Conservation (phyloP, 2,888 invertebrate genomes). For the Ommatoiulus sabulosus region DNA sequence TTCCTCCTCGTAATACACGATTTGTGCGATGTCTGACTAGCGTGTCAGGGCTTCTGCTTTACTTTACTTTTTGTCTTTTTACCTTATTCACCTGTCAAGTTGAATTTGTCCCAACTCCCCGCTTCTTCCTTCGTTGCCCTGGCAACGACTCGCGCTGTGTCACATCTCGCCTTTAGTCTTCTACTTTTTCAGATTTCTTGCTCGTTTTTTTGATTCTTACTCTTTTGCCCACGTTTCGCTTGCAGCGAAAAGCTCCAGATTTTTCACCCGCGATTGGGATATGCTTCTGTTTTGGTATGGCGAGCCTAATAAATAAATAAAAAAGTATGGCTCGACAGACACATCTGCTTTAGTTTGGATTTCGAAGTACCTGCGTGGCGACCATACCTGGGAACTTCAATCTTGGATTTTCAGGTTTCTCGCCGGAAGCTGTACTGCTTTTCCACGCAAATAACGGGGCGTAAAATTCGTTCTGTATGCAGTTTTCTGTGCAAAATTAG, state of each 20-base stretch:
- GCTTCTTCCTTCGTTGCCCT: not conserved
- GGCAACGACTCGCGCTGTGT: not conserved
- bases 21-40: slow-evolving; percentile 25
- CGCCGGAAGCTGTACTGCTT: not conserved
- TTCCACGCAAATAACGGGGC: not conserved
- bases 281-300: not conserved
- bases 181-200: not conserved
- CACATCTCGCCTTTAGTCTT: not conserved
- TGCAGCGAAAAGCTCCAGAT: not conserved
- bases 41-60: slow-evolving; percentile 39
- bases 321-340: not conserved
- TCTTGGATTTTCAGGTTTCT: not conserved
- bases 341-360: not conserved
- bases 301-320: not conserved
- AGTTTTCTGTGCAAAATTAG: not conserved
- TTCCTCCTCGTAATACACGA: not conserved
- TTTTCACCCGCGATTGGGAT: not conserved
- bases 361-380: not conserved
- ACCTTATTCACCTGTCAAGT: slow-evolving; percentile 44
- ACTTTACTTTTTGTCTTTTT: slow-evolving; percentile 23
- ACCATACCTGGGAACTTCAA: not conserved
- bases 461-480: not conserved
- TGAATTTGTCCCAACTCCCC: slow-evolving; percentile 47
- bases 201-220: not conserved
- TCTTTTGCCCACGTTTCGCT: not conserved